Evolutionary conservation across 2,888 invertebrate species (phyloP).

Genomic region (Epicampocera succincta): DNA sequence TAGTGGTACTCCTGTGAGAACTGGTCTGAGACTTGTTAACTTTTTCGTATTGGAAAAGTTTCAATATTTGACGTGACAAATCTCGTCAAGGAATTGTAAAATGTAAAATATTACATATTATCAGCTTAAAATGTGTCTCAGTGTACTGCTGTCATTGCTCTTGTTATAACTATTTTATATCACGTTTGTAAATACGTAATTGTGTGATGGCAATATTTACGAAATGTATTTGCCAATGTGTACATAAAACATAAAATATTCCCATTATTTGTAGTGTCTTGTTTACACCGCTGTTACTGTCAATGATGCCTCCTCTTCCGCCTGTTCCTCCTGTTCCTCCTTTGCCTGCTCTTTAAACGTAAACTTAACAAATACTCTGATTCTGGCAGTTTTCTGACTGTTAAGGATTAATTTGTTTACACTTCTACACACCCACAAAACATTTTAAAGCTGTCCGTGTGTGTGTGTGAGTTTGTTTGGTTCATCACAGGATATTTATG

Average conservation of each 20-base stretch:
- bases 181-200: constrained; percentile 9
- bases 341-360: not conserved
- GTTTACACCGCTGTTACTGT: constrained; percentile 61
- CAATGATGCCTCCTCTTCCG: constrained; percentile 13
- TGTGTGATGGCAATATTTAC: constrained; percentile 1
- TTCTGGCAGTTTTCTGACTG: constrained; percentile 33
- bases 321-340: no score
- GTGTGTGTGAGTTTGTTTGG: constrained; percentile 24
- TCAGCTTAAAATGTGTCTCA: not conserved
- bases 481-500: constrained; percentile 48
- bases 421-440: constrained; percentile 15
- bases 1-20: no score
- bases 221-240: constrained; percentile 26
- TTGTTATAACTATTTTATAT: constrained; percentile 25
- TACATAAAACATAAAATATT: constrained; percentile 46
- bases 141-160: constrained; percentile 15
- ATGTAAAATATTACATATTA: no score
- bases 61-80: no score
- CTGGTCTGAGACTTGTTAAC: no score
- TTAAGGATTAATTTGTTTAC: constrained; percentile 64
- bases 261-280: constrained; percentile 54
- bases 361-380: constrained; percentile 5
- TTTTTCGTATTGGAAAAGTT: no score
- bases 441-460: not conserved
- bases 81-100: no score